Evolutionary conservation across 1,140 invertebrate species (phyloP).

Genomic region (Phymastichus coffea): DNA sequence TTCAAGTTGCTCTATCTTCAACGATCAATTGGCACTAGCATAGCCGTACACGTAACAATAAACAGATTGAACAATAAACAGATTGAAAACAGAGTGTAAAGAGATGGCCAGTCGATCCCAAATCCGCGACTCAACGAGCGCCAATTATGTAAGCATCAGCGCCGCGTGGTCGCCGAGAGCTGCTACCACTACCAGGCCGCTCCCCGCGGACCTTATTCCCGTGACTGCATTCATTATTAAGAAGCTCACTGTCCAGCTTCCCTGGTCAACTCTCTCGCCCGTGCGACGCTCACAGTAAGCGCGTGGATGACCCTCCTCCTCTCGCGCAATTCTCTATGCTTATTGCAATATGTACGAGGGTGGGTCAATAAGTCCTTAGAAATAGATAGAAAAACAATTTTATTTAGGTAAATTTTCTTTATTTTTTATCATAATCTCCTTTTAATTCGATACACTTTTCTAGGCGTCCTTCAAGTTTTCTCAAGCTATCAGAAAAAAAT

Average conservation of each 20-base stretch:
- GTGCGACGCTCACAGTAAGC: slow-evolving; percentile 7
- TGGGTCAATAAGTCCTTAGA: too few species aligned
- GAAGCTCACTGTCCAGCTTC: neutral
- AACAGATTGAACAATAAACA: neutral
- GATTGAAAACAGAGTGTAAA: slow-evolving; percentile 14
- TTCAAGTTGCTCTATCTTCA: slow-evolving; percentile 26
- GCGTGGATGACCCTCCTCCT: slow-evolving; percentile 8
- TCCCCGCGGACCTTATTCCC: slow-evolving; percentile 33
- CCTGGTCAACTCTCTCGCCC: slow-evolving; percentile 12
- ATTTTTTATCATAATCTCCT: neutral
- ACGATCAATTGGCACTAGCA: neutral
- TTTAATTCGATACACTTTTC: too few species aligned
- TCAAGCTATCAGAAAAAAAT: too few species aligned
- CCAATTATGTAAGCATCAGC: slow-evolving; percentile 43
- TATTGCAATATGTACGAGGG: neutral
- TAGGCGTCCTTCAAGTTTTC: too few species aligned
- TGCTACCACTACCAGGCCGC: slow-evolving; percentile 24
- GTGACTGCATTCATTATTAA: slow-evolving; percentile 19
- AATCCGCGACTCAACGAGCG: slow-evolving; percentile 36
- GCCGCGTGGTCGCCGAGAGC: slow-evolving; percentile 38
- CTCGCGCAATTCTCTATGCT: neutral
- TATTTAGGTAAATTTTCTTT: neutral
- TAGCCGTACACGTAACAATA: neutral
- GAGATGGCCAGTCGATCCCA: slow-evolving; percentile 5
- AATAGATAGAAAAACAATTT: too few species aligned